Conservation (phyloP, 2,113 vertebrate genomes). For the Pterophyllum scalare region DNA sequence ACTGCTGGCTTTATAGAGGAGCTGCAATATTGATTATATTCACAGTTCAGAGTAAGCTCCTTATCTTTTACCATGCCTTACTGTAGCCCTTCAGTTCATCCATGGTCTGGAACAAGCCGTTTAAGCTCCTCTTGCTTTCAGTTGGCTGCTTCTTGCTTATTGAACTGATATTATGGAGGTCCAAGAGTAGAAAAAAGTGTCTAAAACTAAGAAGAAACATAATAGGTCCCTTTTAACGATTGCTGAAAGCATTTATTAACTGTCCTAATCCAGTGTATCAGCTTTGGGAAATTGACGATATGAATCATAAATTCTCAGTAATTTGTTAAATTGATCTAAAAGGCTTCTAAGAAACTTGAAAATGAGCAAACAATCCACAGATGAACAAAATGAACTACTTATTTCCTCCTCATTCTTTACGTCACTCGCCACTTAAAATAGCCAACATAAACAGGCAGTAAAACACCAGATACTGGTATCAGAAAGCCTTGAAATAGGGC, state of each 20-base stretch:
- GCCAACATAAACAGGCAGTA: slow-evolving; percentile 21
- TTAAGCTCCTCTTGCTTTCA: neutral
- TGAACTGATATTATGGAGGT: neutral
- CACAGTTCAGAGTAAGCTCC: neutral
- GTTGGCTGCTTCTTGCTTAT: neutral
- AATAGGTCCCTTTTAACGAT: neutral
- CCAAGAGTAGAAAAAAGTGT: neutral
- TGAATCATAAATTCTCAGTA: neutral
- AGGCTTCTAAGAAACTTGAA: neutral
- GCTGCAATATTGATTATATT: neutral
- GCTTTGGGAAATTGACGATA: neutral
- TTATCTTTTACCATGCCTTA: neutral
- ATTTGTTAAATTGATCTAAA: neutral
- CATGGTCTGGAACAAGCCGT: neutral
- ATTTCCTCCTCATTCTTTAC: neutral
- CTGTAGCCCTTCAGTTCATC: neutral
- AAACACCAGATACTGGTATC: slow-evolving; percentile 54
- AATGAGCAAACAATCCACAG: slow-evolving; percentile 11
- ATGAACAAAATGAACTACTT: neutral
- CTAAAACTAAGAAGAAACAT: neutral
- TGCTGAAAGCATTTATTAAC: neutral
- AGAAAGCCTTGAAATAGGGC: slow-evolving; percentile 38
- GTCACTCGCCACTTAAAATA: slow-evolving; percentile 26
- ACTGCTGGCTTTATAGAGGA: neutral
- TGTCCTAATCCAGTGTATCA: neutral